A percentile compares a stretch with the other conserved stretches of the same genome.
These are phyloP conservation scores for Allygus modestus DNA, from an alignment of 2,888 invertebrate species.

Conservation along the genomic window DNA sequence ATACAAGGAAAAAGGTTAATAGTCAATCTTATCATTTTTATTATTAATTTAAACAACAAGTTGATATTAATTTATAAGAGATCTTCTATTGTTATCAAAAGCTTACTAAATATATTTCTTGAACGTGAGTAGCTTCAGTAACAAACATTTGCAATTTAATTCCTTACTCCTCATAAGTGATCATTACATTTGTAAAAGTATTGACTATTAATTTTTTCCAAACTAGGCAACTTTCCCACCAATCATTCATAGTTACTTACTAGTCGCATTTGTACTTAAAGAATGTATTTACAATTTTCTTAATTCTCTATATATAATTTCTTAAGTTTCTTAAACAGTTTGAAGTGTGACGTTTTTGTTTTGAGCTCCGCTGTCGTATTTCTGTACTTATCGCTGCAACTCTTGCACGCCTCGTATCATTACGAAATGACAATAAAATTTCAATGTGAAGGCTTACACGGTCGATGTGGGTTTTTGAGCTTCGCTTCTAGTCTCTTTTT, in stretches of 20 bases:
- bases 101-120: too few relatives aligned
- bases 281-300: neutral
- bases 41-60: too few relatives aligned
- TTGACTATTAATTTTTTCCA: neutral
- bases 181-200: neutral
- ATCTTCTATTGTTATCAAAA: too few relatives aligned
- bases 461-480: constrained; percentile 49
- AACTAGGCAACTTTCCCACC: neutral
- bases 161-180: neutral
- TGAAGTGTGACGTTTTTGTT: neutral
- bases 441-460: constrained; percentile 50
- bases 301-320: neutral
- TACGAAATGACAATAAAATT: constrained; percentile 56
- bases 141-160: too few relatives aligned
- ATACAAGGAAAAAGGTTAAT: too few relatives aligned
- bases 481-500: constrained; percentile 47
- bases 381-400: constrained; percentile 44
- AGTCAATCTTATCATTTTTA: too few relatives aligned
- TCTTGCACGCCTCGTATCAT: constrained; percentile 29
- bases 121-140: too few relatives aligned
- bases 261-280: neutral
- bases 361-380: constrained; percentile 14
- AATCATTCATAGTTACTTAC: neutral
- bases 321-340: neutral
- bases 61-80: too few relatives aligned